A percentile compares a stretch with the other conserved stretches of the same genome.
Conservation (phyloP, 2,797 vertebrate genomes). For the Somateria mollissima region DNA sequence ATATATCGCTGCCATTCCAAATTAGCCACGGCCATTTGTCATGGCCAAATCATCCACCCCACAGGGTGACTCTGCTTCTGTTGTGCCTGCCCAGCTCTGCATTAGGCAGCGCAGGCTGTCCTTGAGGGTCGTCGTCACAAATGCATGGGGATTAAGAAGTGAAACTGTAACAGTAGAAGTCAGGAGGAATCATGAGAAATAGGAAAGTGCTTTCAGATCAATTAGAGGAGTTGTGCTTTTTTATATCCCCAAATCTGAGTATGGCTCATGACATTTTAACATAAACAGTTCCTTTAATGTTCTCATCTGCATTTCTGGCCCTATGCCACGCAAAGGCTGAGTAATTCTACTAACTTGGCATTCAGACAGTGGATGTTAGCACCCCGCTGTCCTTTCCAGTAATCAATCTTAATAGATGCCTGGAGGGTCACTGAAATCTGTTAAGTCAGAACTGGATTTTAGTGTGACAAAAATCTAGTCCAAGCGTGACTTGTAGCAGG, state of each 20-base stretch:
- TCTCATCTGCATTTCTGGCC: constrained; percentile 28
- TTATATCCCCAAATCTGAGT: not conserved
- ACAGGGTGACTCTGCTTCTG: not conserved
- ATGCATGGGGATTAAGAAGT: not conserved
- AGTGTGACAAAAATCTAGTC: not conserved
- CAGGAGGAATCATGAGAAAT: not conserved
- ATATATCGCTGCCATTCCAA: not conserved
- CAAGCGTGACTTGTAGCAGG: not conserved
- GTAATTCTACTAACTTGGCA: constrained; percentile 29
- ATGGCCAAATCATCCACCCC: not conserved
- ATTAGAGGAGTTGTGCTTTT: not conserved
- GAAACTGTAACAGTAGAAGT: not conserved
- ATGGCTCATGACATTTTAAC: not conserved
- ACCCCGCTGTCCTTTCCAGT: constrained; percentile 22
- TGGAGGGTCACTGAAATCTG: not conserved
- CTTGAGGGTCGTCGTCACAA: not conserved
- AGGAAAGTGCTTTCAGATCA: not conserved
- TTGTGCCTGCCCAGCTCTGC: not conserved
- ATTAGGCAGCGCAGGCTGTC: not conserved
- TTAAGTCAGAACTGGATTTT: not conserved
- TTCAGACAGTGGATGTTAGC: not conserved
- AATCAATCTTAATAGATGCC: not conserved
- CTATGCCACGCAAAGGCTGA: not conserved
- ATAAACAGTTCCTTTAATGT: not conserved
- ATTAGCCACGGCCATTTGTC: no score